Conservation (phyloP, 2,888 invertebrate genomes). For the Serrognathus titanus region DNA sequence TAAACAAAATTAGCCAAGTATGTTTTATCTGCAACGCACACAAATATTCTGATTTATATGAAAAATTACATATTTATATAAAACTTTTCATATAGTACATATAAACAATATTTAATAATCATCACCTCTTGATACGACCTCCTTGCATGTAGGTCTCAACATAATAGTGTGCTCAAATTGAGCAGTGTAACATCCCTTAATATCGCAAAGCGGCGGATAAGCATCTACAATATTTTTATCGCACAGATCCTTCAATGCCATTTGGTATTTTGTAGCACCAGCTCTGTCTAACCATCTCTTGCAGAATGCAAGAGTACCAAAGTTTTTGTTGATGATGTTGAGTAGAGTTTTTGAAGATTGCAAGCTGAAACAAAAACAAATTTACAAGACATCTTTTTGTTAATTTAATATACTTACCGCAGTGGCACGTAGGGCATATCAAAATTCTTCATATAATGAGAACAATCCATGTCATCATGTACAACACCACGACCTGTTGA, state of each 20-base stretch:
- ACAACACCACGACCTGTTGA: conserved; percentile 93
- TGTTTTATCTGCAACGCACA: not conserved
- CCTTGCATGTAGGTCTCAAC: conserved; percentile 96
- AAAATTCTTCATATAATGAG: conserved; percentile 99
- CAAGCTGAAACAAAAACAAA: conserved; percentile 56
- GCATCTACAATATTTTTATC: conserved; percentile 98
- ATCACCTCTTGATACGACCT: conserved; percentile 93
- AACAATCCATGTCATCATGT: conserved; percentile 98
- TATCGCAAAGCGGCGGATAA: conserved; percentile 96
- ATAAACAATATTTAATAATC: conserved; percentile 45
- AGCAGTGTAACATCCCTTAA: conserved; percentile 96
- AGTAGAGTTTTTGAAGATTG: conserved; percentile 90
- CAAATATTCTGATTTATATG: not conserved
- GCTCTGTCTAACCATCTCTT: conserved; percentile 97
- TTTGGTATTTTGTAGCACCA: conserved; percentile 95
- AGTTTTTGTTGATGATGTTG: conserved; percentile 92
- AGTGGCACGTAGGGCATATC: conserved; percentile 90
- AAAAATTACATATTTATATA: not conserved
- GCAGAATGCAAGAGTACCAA: conserved; percentile 97
- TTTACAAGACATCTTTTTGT: conserved; percentile 6
- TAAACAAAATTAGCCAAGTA: not conserved
- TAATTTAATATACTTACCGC: conserved; percentile 52
- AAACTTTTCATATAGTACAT: not conserved
- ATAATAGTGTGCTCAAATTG: conserved; percentile 99
- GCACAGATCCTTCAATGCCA: conserved; percentile 97